Evolutionary conservation across 1,140 invertebrate species (phyloP), one percentile per base, ranked within the genome.

Genomic region (Andrena cerasifolii): DNA sequence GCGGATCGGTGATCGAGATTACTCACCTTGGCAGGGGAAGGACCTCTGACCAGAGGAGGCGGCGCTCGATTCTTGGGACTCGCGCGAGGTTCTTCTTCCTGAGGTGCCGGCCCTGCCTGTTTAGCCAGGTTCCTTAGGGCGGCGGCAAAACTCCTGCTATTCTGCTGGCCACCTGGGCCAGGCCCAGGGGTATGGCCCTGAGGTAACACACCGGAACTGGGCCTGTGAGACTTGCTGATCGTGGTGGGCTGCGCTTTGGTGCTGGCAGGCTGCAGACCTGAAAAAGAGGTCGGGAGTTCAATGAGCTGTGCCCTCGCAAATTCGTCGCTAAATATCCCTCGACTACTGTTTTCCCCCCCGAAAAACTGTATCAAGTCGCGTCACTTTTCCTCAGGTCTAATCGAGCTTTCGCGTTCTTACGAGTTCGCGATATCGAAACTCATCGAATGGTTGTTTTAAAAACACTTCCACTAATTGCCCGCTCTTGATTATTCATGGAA

Each of bases 91-190:
- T 90, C 90, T 82, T 91, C 90, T 85, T 91, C 90, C 63, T 90
- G 88, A 80, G 91, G 89, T 49, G 92, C 91, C 40, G 94, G 94
- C 54, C 95, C 95, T 36, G 96, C 96, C 88, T 97, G 96, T 89
- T 97, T 96, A 61, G 96, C 96, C 73, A 97, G 92, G 88, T 96
- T 96, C 70, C 96, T 93, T 66, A 97, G 91, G 6, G 96, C 96
- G 5, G 96, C 96, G 28, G 96, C 96, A 92, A 97, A 97, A 75
- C 90, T 92, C 67, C 90, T 81, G 85, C 89, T 91, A 82, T 90
- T 93, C 75, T 93, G 90, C 67, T 93, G 91, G 5, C 87, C 86
- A 80, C 91, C 90, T 49, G 93, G 92, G 75, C 93, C 92, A 8
- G 93, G 93, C 6, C 93, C 93, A 3, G 93, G 92, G 45, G 93